Evolutionary conservation across 1,140 invertebrate genomes (phyloP).

Genomic region (Penaeus chinensis): DNA sequence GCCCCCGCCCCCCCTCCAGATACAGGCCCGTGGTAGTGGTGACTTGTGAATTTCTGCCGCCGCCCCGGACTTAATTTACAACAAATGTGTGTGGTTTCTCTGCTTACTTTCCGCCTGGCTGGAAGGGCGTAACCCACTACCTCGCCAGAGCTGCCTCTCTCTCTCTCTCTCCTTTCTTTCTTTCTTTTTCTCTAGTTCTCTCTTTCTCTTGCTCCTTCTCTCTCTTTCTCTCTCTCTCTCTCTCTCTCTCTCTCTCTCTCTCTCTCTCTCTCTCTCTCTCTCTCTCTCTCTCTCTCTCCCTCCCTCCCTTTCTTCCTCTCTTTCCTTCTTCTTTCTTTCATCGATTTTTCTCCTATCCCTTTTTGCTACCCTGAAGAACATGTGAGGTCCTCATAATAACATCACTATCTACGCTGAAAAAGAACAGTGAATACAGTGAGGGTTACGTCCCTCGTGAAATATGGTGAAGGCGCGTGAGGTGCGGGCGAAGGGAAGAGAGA

Average conservation of each 20-base stretch:
- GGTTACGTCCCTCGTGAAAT: too few relatives aligned
- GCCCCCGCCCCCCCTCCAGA: too few relatives aligned
- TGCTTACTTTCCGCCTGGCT: constrained; percentile 1
- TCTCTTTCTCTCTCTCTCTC: too few relatives aligned
- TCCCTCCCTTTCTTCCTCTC: background rate
- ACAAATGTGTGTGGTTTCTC: constrained; percentile 23
- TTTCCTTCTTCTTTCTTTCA: too few relatives aligned
- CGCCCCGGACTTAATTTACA: constrained; percentile 11
- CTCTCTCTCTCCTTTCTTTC: background rate
- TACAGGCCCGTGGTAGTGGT: background rate
- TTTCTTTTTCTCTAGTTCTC: too few relatives aligned
- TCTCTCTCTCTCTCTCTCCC: too few relatives aligned
- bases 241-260: background rate
- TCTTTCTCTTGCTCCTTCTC: background rate
- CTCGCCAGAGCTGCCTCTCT: background rate
- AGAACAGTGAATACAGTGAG: too few relatives aligned
- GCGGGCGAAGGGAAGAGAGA: too few relatives aligned
- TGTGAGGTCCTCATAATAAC: background rate
- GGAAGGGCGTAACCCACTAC: constrained; percentile 1
- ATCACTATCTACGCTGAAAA: too few relatives aligned
- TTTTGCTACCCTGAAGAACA: background rate
- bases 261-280: background rate
- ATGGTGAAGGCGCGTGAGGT: too few relatives aligned
- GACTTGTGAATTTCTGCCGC: background rate
- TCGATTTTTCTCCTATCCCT: too few relatives aligned